Evolutionary conservation across 2,113 vertebrate species (phyloP), one percentile per base, ranked within the genome.

Genomic region (Haemorhous mexicanus): DNA sequence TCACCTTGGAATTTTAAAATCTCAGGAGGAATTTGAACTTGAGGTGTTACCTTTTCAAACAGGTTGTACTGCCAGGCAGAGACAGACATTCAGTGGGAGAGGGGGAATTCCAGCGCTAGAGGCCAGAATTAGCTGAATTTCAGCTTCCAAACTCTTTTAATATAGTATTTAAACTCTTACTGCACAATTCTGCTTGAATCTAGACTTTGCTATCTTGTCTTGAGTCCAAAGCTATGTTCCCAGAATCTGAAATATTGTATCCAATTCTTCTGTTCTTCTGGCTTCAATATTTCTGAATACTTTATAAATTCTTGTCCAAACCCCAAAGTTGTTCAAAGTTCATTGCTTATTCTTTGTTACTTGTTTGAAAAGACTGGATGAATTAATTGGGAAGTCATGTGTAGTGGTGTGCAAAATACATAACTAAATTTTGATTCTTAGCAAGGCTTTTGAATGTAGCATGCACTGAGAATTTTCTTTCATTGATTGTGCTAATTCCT

Each of bases 1-100:
- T 89, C 35, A 47, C 81, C 19, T n/a, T 72, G 96, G 95, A 90
- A 96, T 96, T 96, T 93, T 89, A 87, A 95, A 86, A 94, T 95
- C 86, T 86, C 56, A 11, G 39, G 27, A 94, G 86, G 94, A 94
- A 95, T 97, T 94, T 94, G 95, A 96, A 89, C 91, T 33, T 4
- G 0, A 80, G 49, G 63, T 92, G 79, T 81, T 89, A 70, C 46
- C 19, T 90, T 92, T 92, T 90, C 44, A 64, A 63, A 80, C 37
- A 49, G 11, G 20, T 28, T 46, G 43, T n/a, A 84, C 47, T 90
- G 76, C 94, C 91, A 94, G 80, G 86, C 79, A 69, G 87, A 85
- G 66, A 61, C 33, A 58, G n/a, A 37, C 30, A 74, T 84, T 89
- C 32, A 75, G 1, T 11, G 70, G 50, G 47, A 69, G 91, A 90